These are phyloP conservation scores for Piezodorus guildinii DNA, from an alignment of 1,140 invertebrate species.

Conservation along the genomic window DNA sequence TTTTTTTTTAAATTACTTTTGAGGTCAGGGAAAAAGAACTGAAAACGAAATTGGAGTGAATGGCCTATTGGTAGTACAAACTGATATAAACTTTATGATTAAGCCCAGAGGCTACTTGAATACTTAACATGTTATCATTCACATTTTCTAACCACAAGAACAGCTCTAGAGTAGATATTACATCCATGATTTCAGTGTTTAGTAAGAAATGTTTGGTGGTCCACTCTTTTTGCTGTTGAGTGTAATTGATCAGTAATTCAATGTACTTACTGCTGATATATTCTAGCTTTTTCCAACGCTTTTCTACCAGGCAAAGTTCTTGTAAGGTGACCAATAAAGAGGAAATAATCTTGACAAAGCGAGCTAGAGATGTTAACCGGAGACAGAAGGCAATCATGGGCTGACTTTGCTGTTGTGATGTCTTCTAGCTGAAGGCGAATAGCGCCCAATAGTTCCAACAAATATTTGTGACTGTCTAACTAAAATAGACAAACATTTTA, in stretches of 20 bases:
- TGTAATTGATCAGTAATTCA: background rate
- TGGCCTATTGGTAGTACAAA: no score
- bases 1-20: no score
- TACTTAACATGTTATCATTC: no score
- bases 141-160: no score
- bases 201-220: no score
- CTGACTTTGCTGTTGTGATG: slow-evolving; percentile 57
- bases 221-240: no score
- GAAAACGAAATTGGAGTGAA: no score
- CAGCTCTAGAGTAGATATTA: no score
- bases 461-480: slow-evolving; percentile 40
- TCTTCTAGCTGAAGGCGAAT: slow-evolving; percentile 62
- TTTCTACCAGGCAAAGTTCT: slow-evolving; percentile 57
- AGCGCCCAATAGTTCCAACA: slow-evolving; percentile 70
- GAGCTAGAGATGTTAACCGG: slow-evolving; percentile 76
- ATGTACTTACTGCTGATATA: slow-evolving; percentile 58
- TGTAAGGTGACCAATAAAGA: slow-evolving; percentile 79
- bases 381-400: slow-evolving; percentile 79
- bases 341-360: slow-evolving; percentile 85
- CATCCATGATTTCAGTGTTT: no score
- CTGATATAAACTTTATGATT: no score
- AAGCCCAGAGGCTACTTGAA: no score
- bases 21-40: no score
- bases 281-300: slow-evolving; percentile 60
- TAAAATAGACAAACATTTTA: slow-evolving; percentile 29